Evolutionary conservation across 2,888 invertebrate genomes (phyloP), one percentile per base, ranked within the genome.

Genomic region (Erebia epiphron): DNA sequence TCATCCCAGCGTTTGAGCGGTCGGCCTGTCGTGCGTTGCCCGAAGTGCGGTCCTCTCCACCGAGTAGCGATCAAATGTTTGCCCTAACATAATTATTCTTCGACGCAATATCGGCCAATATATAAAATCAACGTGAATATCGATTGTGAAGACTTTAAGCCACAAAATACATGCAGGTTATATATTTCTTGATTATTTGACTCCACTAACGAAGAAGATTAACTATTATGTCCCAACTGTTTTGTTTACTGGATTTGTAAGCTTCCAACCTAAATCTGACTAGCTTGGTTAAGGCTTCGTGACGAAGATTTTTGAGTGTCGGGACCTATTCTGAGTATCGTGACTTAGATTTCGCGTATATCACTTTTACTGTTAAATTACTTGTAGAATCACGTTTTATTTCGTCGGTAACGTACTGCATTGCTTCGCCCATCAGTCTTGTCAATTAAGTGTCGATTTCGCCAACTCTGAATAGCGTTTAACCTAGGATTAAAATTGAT

Each of bases 321-420:
- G 70, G 65, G 57, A 73, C 68, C 66, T 68, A 56, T 72, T 60
- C 70, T 50, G 62, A 70, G 46, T 18, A 58, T 70, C 75, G 75
- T 75, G 75, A 75, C 71, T 73, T 50, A 72, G 73, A 70, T 75
- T 73, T 60, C 63, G 61, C 65, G 68, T 74, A 73, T 70, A 72
- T 73, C 67, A 73, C 72, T 71, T 72, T 73, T 70, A 71, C 70
- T 73, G 71, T 68, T 73, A 67, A 67, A 71, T 69, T 70, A 67
- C 71, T 58, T 26, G 50, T 68, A 52, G 68, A 21, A 72, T 72
- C 75, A 75, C 75, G 75, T 73, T 75, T 68, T 57, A 52, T 73
- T 65, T 56, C 68, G 35, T 70, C 64, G 58, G 54, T 65, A 68
- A 56, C 64, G 43, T 68, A 60, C 41, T 61, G 61, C 65, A 46